phyloP scores from a whole-genome alignment of 2,888 invertebrate species.

The Escarpia spicata region DNA sequence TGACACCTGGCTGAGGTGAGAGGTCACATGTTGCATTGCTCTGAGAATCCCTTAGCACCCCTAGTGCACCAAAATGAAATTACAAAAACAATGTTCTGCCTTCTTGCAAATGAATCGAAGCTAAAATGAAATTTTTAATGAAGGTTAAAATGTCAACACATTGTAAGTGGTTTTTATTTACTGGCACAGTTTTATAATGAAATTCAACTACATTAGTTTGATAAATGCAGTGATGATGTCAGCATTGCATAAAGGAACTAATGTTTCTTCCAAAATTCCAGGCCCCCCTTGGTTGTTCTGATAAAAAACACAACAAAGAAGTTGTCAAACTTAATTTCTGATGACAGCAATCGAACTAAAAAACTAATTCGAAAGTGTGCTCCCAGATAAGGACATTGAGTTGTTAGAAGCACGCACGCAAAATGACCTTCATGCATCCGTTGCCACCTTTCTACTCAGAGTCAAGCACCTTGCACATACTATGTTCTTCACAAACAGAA shows the following conservation, averaged over 20 bases:
- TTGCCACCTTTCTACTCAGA: background rate
- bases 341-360: background rate
- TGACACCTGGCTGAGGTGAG: background rate
- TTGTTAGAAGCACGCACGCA: background rate
- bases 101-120: background rate
- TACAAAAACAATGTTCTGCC: background rate
- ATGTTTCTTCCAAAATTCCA: background rate
- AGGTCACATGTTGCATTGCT: background rate
- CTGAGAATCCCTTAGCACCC: background rate
- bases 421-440: background rate
- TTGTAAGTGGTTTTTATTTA: background rate
- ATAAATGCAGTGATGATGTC: background rate
- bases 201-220: background rate
- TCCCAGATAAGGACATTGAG: background rate
- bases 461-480: background rate
- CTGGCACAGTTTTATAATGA: too few species aligned
- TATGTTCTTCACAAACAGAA: background rate
- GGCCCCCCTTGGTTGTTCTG: background rate
- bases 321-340: background rate
- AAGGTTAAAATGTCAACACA: background rate
- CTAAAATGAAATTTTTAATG: background rate
- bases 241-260: background rate
- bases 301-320: background rate
- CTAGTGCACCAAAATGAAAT: background rate
- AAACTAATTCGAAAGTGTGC: background rate